Evolutionary conservation across 2,888 invertebrate genomes (phyloP).

Genomic region (Cephus pygmeus): DNA sequence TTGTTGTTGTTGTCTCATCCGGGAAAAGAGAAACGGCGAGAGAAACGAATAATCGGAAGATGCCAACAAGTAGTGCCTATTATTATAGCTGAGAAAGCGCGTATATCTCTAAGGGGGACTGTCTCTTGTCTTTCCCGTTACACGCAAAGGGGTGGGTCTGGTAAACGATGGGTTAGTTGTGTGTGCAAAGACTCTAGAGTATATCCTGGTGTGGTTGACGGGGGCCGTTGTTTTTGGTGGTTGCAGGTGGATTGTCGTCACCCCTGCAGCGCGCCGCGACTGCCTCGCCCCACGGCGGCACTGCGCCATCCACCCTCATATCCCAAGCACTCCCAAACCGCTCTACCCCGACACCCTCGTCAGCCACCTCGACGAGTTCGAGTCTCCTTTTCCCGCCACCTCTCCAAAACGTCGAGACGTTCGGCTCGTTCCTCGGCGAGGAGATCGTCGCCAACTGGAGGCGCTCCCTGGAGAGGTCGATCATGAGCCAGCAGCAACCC

Average conservation of each 20-base stretch:
- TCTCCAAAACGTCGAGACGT: conserved; percentile 76
- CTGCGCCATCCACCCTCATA: conserved; percentile 57
- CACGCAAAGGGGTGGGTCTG: not conserved
- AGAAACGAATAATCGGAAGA: not conserved
- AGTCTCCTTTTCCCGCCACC: conserved; percentile 69
- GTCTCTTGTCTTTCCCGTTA: not conserved
- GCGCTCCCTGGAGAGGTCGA: conserved; percentile 73
- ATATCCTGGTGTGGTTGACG: conserved; percentile 3
- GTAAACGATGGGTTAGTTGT: not conserved
- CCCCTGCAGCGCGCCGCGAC: conserved; percentile 66
- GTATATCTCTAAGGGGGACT: not conserved
- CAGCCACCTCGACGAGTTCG: conserved; percentile 62
- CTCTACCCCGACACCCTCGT: conserved; percentile 62
- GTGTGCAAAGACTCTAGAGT: not conserved
- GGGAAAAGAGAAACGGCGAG: not conserved
- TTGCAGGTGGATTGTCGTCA: conserved; percentile 66
- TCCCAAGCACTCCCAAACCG: conserved; percentile 59
- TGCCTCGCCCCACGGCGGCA: conserved; percentile 62
- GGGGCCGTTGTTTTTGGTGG: conserved; percentile 48
- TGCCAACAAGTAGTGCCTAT: not conserved
- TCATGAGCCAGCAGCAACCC: conserved; percentile 61
- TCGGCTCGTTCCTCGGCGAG: conserved; percentile 82
- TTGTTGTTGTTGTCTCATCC: conserved; percentile 23
- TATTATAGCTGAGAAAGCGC: not conserved
- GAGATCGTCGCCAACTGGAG: conserved; percentile 86